Percentiles rank a stretch among this genome's conserved stretches.
These are phyloP conservation scores for Leptinotarsa tumamoca DNA, from an alignment of 2,888 invertebrate genomes.

Conservation along the genomic window DNA sequence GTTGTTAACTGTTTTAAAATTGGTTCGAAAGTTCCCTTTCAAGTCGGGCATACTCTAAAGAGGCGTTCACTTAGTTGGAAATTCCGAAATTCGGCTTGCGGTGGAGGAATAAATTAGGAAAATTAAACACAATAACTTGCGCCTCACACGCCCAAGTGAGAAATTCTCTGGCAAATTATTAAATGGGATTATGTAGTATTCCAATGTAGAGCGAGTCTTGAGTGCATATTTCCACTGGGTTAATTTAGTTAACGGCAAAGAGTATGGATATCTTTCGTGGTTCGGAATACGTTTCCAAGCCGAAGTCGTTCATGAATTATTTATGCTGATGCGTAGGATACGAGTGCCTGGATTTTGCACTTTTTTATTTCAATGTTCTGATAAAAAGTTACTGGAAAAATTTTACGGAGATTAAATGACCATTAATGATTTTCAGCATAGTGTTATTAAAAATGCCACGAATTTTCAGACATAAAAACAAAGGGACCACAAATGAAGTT, in stretches of 20 bases:
- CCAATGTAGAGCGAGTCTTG: conserved; percentile 31
- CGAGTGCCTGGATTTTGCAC: background rate
- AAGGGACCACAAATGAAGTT: too few relatives aligned
- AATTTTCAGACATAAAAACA: too few relatives aligned
- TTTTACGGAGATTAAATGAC: too few relatives aligned
- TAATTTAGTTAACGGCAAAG: conserved; percentile 32
- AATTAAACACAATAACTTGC: conserved; percentile 44
- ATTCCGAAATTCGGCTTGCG: conserved; percentile 33
- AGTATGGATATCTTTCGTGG: conserved; percentile 28
- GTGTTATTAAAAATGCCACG: too few relatives aligned
- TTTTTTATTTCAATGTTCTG: too few relatives aligned
- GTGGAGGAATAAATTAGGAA: conserved; percentile 46
- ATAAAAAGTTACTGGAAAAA: too few relatives aligned
- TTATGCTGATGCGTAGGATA: background rate
- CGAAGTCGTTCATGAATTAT: background rate
- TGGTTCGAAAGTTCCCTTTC: conserved; percentile 52
- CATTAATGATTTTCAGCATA: too few relatives aligned
- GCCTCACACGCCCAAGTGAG: conserved; percentile 28
- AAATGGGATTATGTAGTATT: conserved; percentile 37
- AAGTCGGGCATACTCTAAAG: conserved; percentile 38
- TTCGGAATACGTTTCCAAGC: background rate
- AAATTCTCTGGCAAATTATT: conserved; percentile 33
- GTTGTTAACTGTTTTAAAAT: conserved; percentile 61
- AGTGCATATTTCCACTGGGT: conserved; percentile 37
- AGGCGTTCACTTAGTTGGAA: conserved; percentile 38